Evolutionary conservation across 2,797 vertebrate genomes (phyloP), one percentile per base, ranked within the genome.

Genomic region (Lates japonicus): DNA sequence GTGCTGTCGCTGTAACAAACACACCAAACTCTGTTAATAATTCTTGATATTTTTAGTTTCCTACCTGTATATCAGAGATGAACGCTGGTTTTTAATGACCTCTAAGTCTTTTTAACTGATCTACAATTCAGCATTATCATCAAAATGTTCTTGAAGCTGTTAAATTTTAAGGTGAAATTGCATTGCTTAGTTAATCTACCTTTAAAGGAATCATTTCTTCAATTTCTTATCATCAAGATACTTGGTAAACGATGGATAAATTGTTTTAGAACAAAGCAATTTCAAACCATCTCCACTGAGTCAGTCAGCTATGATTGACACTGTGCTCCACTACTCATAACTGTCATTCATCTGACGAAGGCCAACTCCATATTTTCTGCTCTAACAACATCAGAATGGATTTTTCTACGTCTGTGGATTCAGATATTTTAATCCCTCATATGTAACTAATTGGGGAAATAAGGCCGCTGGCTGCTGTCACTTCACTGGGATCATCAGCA

Each of bases 391-490:
- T 76, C 70, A 76, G 37, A 77, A 63, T 80, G 52, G 52, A 0
- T 48, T 74, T 82, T 78, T 63, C 73, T 74, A 3, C 6, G 9
- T 72, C 83, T 61, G 57, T 70, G 67, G 59, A 70, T 39, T 78
- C 65, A 48, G 69, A 51, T 10, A 12, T 82, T 81, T 76, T 76
- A 88, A 88, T 87, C 86, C 83, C 66, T 57, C 55, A 55, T 67
- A 87, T 74, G 81, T 64, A 65, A 78, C 78, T 76, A 84, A 91
- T 55, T 74, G 76, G 84, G 42, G 49, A 87, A 83, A 88, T 67
- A 61, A 49, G 25, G 61, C 61, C 2, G 58, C 51, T 52, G 75
- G 70, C 67, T 62, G 79, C 84, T 76, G 77, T 78, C 76, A 61
- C 44, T 81, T 80, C 57, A 39, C 71, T 64, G 61, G 59, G 84